Evolutionary conservation across 2,797 vertebrate species (phyloP).

Genomic region (Nyctibius grandis): DNA sequence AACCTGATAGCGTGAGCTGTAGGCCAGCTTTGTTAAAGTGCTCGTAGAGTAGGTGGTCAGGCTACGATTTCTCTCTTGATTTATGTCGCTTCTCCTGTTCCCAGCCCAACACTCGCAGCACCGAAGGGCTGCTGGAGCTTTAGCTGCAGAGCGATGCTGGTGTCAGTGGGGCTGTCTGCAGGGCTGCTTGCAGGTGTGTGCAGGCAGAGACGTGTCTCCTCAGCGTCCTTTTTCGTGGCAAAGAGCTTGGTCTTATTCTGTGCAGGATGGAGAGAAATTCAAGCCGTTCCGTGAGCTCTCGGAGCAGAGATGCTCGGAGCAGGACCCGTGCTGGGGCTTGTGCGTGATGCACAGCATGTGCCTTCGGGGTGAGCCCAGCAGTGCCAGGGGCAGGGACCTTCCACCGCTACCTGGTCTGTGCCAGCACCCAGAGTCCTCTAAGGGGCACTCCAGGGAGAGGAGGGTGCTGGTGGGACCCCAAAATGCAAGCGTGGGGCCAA

Average conservation of each 20-base stretch:
- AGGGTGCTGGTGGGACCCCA: not conserved
- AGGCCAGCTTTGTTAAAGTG: slow-evolving; percentile 22
- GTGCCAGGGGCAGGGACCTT: not conserved
- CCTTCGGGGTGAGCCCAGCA: not conserved
- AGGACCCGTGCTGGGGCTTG: accelerated
- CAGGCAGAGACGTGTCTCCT: not conserved
- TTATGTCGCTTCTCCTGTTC: not conserved
- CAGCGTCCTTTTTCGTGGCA: not conserved
- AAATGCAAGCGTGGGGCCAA: accelerated
- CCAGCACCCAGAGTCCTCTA: not conserved
- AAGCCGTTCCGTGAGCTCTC: accelerated
- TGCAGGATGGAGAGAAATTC: accelerated
- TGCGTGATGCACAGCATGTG: accelerated
- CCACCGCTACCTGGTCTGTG: not conserved
- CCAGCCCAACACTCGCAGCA: accelerated
- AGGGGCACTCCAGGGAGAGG: not conserved
- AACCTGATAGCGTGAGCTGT: not conserved
- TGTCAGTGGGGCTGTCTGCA: not conserved
- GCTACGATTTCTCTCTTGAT: not conserved
- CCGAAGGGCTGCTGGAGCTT: not conserved
- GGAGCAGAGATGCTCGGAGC: not conserved
- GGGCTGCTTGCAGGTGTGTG: not conserved
- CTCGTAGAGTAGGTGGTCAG: slow-evolving; percentile 35
- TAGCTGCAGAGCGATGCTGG: not conserved
- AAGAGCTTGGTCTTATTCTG: not conserved